Percentiles rank a stretch among this genome's conserved stretches.
These are phyloP conservation scores for Knipowitschia caucasica DNA, from an alignment of 2,797 vertebrate species.

Conservation along the genomic window DNA sequence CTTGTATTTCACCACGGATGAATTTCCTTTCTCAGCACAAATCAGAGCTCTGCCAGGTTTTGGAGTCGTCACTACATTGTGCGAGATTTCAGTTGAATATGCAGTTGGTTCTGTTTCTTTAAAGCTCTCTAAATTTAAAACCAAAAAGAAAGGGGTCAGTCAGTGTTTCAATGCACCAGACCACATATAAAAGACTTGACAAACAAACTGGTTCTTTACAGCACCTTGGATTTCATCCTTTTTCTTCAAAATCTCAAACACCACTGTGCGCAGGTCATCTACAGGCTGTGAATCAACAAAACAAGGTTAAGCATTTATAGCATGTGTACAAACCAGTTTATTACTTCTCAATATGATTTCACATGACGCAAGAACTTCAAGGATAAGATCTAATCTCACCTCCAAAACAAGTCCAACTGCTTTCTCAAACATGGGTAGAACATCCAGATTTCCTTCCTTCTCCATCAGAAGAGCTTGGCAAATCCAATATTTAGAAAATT, in stretches of 20 bases:
- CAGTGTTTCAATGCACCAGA: neutral
- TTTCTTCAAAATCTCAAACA: conserved; percentile 83
- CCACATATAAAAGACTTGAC: neutral
- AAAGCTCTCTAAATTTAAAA: no score
- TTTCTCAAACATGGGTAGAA: conserved; percentile 79
- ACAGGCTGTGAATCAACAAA: conserved; percentile 73
- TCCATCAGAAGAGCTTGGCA: conserved; percentile 83
- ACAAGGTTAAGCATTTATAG: neutral
- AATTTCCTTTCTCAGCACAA: conserved; percentile 56
- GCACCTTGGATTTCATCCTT: conserved; percentile 57
- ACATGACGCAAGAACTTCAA: neutral
- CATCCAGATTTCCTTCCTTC: conserved; percentile 73
- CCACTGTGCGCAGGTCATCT: conserved; percentile 79
- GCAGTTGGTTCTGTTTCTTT: neutral
- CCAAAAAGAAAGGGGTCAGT: neutral
- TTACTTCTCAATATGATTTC: no score
- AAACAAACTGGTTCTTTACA: neutral
- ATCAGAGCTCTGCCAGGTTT: conserved; percentile 61
- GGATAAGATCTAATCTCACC: conserved; percentile 59
- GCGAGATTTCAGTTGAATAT: neutral
- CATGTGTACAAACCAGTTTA: no score
- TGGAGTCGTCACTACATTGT: conserved; percentile 48
- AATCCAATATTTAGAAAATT: conserved; percentile 91
- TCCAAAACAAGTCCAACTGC: conserved; percentile 78
- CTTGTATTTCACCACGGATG: conserved; percentile 77